Evolutionary conservation across 1,140 invertebrate species (phyloP).

Genomic region (Conopomorpha cramerella): DNA sequence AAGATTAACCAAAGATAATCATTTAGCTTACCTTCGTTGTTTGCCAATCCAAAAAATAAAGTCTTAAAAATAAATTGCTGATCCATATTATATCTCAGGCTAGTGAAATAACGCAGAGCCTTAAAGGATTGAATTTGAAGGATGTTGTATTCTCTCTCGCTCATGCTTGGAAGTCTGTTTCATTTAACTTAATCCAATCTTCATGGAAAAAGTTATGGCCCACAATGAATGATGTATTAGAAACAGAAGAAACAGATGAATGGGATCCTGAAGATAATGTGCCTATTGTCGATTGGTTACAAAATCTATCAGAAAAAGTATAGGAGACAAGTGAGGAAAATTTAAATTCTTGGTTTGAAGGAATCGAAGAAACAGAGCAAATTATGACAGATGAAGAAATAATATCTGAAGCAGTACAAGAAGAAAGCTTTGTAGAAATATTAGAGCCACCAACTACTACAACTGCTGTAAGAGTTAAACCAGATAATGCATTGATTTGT

Average conservation of each 20-base stretch:
- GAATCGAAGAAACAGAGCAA: constrained; percentile 12
- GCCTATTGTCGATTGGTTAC: constrained; percentile 11
- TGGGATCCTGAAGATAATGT: constrained; percentile 16
- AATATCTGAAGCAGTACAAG: constrained; percentile 12
- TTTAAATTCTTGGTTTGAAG: constrained; percentile 17
- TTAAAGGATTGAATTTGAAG: constrained; percentile 25
- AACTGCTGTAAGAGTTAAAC: constrained; percentile 19
- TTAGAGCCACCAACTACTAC: constrained; percentile 14
- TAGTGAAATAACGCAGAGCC: constrained; percentile 14
- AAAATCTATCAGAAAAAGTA: constrained; percentile 14
- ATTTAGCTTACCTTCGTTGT: no score
- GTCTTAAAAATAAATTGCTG: constrained; percentile 13
- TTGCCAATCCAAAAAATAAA: constrained; percentile 18
- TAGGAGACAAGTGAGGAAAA: constrained; percentile 11
- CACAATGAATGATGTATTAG: constrained; percentile 14
- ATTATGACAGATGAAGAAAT: constrained; percentile 17
- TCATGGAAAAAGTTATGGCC: constrained; percentile 23
- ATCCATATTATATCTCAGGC: constrained; percentile 13
- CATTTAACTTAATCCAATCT: constrained; percentile 15
- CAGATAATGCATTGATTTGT: constrained; percentile 19
- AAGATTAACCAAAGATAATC: no score
- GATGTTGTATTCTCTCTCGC: constrained; percentile 21
- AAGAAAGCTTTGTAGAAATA: constrained; percentile 18
- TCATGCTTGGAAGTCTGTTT: constrained; percentile 20
- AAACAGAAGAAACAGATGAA: constrained; percentile 17